Base-by-base conservation (phyloP, 2,797 vertebrate species). In the Mus spretus region DNA sequence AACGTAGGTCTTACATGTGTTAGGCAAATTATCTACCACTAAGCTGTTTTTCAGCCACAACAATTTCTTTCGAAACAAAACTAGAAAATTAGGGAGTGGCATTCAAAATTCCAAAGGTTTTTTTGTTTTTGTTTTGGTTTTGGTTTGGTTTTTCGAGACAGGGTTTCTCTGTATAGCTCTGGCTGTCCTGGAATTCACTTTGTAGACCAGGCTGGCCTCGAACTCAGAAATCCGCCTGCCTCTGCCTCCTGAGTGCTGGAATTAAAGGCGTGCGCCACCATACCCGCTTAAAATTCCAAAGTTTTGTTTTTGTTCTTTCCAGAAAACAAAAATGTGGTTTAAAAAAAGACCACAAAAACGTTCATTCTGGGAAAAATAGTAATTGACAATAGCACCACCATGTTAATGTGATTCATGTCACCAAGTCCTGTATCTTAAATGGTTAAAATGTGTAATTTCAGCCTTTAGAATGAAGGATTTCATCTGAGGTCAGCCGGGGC, bases 91-190 rank as follows among this genome's bases (percentile, higher is more conserved):
- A 44, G 65, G 59, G 40, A 92, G 55, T 34, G 37, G 34, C 53
- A 96, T 59, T 92, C 5, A 72, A 84, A 87, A 80, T 93, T 84
- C 74, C 59, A 59, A 83, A 85, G 17, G 44, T 44, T 44, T 44
- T 40, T 91, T 77, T 13, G 63, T 10, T 59, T 59, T 85, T 84
- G 53, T 86, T 26, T 44, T 40, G 2, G 44, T 44, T 44, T 44
- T 44, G 2, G 2, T 44, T 44, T 44, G 2, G 2, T 44, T 44
- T 44, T 44, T 44, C 44, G 44, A 44, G 44, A 44, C 44, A 44
- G 44, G 44, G 44, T 44, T 44, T 44, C 44, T 44, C 44, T 44
- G 44, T 44, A 44, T 44, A 44, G 44, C 44, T 44, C 44, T 44
- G 44, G 44, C 44, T 44, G 44, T 44, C 44, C 44, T 44, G 44